Conservation (phyloP, 2,113 vertebrate genomes). For the Rissa tridactyla region DNA sequence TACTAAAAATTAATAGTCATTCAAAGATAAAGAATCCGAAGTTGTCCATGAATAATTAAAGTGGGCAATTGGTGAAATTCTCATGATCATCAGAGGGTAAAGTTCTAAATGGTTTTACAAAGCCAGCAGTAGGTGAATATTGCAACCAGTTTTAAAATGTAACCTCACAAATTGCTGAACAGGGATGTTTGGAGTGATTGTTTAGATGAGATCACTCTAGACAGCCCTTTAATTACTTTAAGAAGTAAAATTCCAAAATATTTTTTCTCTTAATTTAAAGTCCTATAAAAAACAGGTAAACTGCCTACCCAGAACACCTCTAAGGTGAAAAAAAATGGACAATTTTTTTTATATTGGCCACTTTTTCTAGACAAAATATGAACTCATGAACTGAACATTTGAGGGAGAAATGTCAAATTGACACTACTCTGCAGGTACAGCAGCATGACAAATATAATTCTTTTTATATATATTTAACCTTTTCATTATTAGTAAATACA, state of each 20-base stretch:
- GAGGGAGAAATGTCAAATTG: neutral
- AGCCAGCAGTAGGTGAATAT: neutral
- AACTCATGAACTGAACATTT: neutral
- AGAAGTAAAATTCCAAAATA: neutral
- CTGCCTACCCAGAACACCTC: rapidly evolving
- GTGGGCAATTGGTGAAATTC: neutral
- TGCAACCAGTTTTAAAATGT: neutral
- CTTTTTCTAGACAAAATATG: neutral
- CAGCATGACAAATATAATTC: neutral
- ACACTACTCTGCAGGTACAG: neutral
- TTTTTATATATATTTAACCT: neutral
- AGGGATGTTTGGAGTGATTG: neutral
- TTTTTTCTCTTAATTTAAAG: neutral
- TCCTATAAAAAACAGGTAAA: neutral
- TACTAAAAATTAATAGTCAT: neutral
- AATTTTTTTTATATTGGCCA: neutral
- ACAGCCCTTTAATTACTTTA: neutral
- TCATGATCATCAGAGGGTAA: neutral
- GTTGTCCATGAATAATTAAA: neutral
- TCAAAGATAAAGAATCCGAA: neutral
- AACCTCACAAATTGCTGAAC: neutral
- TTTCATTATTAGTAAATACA: neutral
- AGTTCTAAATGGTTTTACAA: neutral
- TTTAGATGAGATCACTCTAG: neutral
- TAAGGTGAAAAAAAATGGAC: neutral